Evolutionary conservation across 2,113 vertebrate genomes (phyloP), one percentile per base, ranked within the genome.

Genomic region (Barnardius zonarius): DNA sequence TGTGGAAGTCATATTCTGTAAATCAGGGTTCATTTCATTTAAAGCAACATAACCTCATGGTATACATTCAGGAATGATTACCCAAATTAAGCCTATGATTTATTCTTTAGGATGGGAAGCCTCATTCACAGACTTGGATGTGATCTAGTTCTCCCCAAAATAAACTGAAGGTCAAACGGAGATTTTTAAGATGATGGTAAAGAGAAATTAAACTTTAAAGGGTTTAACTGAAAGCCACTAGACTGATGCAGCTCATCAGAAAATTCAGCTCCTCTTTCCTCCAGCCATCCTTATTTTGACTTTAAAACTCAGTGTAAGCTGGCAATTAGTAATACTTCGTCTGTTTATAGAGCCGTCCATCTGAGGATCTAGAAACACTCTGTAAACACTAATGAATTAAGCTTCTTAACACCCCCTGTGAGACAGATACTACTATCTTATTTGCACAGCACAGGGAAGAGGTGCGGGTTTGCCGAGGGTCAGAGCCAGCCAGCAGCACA

Each of bases 351-450:
- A 93, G 66, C 27, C 66, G 88, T 94, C 93, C 90, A 94, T 92
- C 90, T 72, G 83, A 95, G 92, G 90, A 94, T 92, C 93, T 96
- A 79, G 90, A 94, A 96, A 86, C 88, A 94, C 76, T 96, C 86
- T 86, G 96, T 77, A 96, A 94, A 96, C 80, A 93, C 49, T 94
- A 93, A 96, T 90, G 93, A 96, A 93, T 96, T 95, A 96, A 96
- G 93, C 95, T 95, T 93, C 95, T 94, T 95, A 95, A 95, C 76
- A 94, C 79, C 80, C 76, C 57, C 88, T 95, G 88, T 46, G 80
- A 93, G 92, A 96, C 81, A 92, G 88, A 93, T 86, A 88, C 64
- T 72, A 59, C 88, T 93, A 94, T 93, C 95, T 92, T 86, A 83
- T 96, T 96, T 86, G 86, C 77, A 86, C 96, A 90, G 88, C 90